These are phyloP conservation scores for Colostygia pectinataria DNA, from an alignment of 2,888 invertebrate genomes.

Conservation along the genomic window DNA sequence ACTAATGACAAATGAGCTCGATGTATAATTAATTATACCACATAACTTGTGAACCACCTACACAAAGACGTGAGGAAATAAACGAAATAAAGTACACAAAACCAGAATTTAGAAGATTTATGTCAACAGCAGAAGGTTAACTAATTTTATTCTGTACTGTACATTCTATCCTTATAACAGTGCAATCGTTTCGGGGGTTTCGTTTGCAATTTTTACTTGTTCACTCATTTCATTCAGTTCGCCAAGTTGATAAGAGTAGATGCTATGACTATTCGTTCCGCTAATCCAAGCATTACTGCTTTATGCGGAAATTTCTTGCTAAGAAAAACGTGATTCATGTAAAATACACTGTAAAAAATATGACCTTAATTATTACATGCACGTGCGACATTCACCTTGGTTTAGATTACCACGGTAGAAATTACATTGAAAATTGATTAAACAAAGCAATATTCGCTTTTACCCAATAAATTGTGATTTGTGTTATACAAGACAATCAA, in stretches of 20 bases:
- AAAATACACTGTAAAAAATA: constrained; percentile 18
- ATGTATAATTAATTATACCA: constrained; percentile 25
- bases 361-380: constrained; percentile 22
- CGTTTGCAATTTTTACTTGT: constrained; percentile 18
- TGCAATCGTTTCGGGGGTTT: constrained; percentile 11
- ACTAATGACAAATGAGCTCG: constrained; percentile 21
- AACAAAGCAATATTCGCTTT: constrained; percentile 17
- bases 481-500: constrained; percentile 44
- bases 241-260: constrained; percentile 9
- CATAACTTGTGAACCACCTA: constrained; percentile 15
- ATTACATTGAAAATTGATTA: constrained; percentile 21
- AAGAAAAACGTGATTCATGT: constrained; percentile 16
- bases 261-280: constrained; percentile 8
- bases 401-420: constrained; percentile 20
- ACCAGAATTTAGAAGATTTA: constrained; percentile 1
- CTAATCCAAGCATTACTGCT: constrained; percentile 6
- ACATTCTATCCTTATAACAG: constrained; percentile 2
- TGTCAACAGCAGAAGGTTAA: constrained; percentile 3
- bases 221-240: constrained; percentile 16
- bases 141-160: constrained; percentile 3
- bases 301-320: background rate
- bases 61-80: constrained; percentile 9
- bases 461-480: constrained; percentile 39
- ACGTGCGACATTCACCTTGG: constrained; percentile 20
- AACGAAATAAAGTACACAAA: background rate